Conservation (phyloP, 1,140 invertebrate genomes). For the Drosophila kurseongensis region DNA sequence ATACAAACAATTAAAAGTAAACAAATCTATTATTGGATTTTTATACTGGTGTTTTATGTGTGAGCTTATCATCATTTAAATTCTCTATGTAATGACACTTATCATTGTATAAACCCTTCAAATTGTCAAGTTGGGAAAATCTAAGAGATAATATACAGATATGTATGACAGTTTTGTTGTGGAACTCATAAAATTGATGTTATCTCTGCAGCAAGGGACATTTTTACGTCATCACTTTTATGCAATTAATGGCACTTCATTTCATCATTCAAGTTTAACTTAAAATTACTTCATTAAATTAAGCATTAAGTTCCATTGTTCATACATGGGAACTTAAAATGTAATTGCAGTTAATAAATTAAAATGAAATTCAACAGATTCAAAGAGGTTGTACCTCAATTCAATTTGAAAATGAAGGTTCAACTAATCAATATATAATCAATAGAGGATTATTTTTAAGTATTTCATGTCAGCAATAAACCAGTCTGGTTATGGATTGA, state of each 20-base stretch:
- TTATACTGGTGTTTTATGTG: not conserved
- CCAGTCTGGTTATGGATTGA: not conserved
- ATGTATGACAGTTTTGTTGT: not conserved
- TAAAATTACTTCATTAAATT: too few species aligned
- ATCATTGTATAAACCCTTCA: conserved; percentile 13
- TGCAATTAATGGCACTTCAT: not conserved
- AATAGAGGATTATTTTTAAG: not conserved
- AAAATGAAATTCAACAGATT: too few species aligned
- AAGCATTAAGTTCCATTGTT: too few species aligned
- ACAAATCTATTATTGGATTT: too few species aligned
- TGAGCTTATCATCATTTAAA: conserved; percentile 11
- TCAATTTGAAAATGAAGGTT: too few species aligned
- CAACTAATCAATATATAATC: not conserved
- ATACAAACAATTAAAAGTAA: not conserved
- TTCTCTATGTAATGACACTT: conserved; percentile 1
- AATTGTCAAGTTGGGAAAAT: conserved; percentile 1
- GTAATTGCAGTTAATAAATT: too few species aligned
- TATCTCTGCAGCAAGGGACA: not conserved
- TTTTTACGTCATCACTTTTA: not conserved
- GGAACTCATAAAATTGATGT: not conserved
- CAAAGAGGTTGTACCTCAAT: too few species aligned
- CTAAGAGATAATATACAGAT: not conserved
- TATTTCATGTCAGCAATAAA: not conserved
- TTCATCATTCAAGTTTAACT: not conserved
- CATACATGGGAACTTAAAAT: too few species aligned